Base-by-base conservation (phyloP, 2,888 invertebrate genomes). In the Aradus depressus region DNA sequence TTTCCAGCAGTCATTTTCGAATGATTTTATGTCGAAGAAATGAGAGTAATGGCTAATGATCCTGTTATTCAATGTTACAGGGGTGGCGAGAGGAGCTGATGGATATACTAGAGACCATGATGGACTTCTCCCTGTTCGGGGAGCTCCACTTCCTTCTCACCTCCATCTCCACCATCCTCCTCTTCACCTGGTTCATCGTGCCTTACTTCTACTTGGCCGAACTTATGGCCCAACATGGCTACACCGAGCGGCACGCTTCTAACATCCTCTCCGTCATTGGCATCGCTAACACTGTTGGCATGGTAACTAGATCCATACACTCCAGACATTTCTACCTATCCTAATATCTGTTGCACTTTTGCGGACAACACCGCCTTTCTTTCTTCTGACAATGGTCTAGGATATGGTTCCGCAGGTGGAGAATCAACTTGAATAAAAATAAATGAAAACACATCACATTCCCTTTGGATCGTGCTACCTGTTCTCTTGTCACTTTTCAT, bases 191-290 rank as follows among this genome's bases (percentile, higher is more conserved):
- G 86, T 88, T 87, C 68, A 93, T 96, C 64, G 87, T 95, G 52
- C 92, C 93, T 12, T 96, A 96, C 70, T 87, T 95, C 67, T 95
- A 91, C 69, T 73, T 93, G 56, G 84, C 86, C 49, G 91, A 93
- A 63, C 81, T 86, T 66, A 81, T 89, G 71, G 75, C 76, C 28
- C 75, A 77, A 8, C 73, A 77, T 55, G 79, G 79, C 1, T 85
- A 83, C 61, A 74, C 72, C 2, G 81, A 84, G 59, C 75, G 79
- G 32, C 79, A 82, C 44, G 82, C 83, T 3, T 87, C 91, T 4
- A 76, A 78, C 54, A 76, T 93, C 60, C 75, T 93, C 57, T 86
- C 92, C 45, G 75, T 85, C 47, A 87, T 95, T 61, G 92, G 92
- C 21, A 77, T 89, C 55, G 84, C 87, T 2, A 95, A 91, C 67